Evolutionary conservation across 2,888 invertebrate species (phyloP).

Genomic region (Stenolophus ochropezus): DNA sequence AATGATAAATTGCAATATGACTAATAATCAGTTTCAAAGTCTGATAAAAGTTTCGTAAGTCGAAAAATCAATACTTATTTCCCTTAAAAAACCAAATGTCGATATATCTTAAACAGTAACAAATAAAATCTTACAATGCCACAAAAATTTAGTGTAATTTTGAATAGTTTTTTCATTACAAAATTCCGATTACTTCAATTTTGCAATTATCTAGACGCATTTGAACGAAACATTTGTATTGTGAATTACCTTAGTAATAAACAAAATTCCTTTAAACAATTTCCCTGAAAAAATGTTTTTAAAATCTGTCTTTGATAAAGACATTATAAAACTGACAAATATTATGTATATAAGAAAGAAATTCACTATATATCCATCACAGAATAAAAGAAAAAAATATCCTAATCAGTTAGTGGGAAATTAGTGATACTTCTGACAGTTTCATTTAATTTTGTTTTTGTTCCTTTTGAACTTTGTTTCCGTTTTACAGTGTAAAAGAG

Average conservation of each 20-base stretch:
- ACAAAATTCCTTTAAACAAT: neutral
- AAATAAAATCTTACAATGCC: no score
- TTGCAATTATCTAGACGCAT: neutral
- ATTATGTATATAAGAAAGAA: neutral
- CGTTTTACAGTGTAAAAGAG: slow-evolving; percentile 17
- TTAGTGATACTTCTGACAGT: neutral
- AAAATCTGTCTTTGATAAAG: neutral
- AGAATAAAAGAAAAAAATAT: neutral
- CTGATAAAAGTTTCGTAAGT: neutral
- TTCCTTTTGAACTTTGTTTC: neutral
- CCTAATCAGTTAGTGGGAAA: neutral
- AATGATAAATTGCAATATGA: neutral
- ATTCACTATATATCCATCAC: neutral
- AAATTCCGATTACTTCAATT: neutral
- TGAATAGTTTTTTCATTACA: neutral
- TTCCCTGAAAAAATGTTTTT: neutral
- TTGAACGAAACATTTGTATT: neutral
- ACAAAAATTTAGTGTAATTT: neutral
- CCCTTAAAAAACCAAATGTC: neutral
- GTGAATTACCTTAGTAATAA: neutral
- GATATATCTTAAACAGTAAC: neutral
- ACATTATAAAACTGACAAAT: neutral
- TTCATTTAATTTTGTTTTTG: neutral
- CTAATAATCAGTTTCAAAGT: neutral
- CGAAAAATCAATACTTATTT: neutral